Base-by-base conservation (phyloP, 2,797 vertebrate genomes). In the Sebastes cheni region DNA sequence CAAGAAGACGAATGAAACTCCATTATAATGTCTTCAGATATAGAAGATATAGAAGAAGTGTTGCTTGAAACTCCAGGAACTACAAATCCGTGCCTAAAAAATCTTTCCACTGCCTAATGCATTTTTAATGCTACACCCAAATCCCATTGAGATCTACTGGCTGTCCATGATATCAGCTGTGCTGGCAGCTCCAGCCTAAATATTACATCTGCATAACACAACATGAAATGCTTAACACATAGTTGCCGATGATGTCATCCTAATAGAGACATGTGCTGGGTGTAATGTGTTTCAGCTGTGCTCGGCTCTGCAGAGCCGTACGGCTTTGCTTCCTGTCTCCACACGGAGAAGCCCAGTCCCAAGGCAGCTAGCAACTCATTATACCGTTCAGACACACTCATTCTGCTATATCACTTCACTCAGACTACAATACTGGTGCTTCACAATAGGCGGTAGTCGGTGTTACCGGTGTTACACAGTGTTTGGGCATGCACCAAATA, bases 221-320 rank as follows among this genome's bases (percentile, higher is more conserved):
- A 77, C 61, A 76, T 1, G 6, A 76, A 50, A 52, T 22, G 13
- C 52, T 65, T 69, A 61, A 70, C 83, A 74, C 86, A 68, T 80
- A 80, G 75, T 72, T 85, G 65, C 54, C 34, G 29, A 73, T 88
- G 79, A 83, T 81, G 76, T 86, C 73, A 89, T 61, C 8, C 50
- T 32, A 64, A 67, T 23, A 67, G 61, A 84, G 30, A n/a, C 66
- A 30, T 8, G 75, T n/a, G 13, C 3, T 1, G 14, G 52, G 39
- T 69, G 72, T 86, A 86, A 89, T 86, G 75, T 6, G 46, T 84
- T 82, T 79, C 84, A 87, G 85, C 83, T 90, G 87, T 66, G 64
- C 22, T 76, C 27, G 1, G 11, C 36, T 60, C 59, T 64, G 61
- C 55, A 64, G 34, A 27, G 23, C 34, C 46, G 16, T 52, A 20